Base-by-base conservation (phyloP, 2,113 vertebrate species). In the Nannobrachium achirus region DNA sequence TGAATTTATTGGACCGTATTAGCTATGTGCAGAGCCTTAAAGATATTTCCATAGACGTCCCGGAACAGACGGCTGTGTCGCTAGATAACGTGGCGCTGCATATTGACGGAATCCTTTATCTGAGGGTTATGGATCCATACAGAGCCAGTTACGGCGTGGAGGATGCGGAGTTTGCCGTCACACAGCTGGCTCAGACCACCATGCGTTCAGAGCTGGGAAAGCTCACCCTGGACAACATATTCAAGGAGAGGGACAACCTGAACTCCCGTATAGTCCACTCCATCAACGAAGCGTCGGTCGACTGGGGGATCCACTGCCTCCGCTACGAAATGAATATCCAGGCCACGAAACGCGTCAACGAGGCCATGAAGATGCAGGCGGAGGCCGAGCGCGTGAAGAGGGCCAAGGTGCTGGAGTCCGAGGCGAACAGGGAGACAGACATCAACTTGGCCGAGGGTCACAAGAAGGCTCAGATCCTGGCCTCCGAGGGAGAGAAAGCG, bases 341-440 rank as follows among this genome's bases (percentile, higher is more conserved):
- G 0, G 95, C 97, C 97, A 0, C 95, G n/a, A n/a, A 95, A 0
- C 93, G 95, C 0, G 96, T 99, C 69, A 97, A 97, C 78, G 97
- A 99, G 33, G 97, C 97, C 63, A 99, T 99, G 97, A 97, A 99
- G 88, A 98, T 98, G 96, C 97, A 98, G 97, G 97, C 98, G 66
- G 97, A 99, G 69, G 97, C 97, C 0, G 97, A 98, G 80, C 88
- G 96, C 13, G 93, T 86, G 83, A 99, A 99, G 79, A 92, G 96
- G 51, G 97, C 97, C 0, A 98, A 94, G 0, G 96, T 98, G 71
- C 89, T 99, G 86, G 97, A 99, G 75, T 99, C 97, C 0, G 97
- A 98, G 80, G 97, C 96, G 15, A 92, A 91, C 0, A 93, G 96
- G 40, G 96, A 99, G 51, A 89, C 97, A 0, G 96, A 93, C 20